Conservation (phyloP, 2,797 vertebrate genomes). For the Alfaro cultratus region DNA sequence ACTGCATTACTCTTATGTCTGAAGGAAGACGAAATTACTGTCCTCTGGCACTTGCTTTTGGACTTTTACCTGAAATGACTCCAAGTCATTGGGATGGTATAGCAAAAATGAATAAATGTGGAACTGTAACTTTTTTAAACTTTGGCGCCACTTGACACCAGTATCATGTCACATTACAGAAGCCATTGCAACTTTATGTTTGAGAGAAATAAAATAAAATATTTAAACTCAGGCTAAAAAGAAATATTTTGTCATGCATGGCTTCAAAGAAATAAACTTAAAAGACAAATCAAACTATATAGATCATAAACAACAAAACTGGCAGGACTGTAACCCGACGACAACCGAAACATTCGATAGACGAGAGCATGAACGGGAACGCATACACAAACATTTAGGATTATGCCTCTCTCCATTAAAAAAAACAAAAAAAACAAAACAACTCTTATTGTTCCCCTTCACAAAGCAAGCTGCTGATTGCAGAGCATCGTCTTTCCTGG, state of each 20-base stretch:
- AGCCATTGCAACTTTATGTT: background rate
- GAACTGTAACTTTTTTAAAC: too few species aligned
- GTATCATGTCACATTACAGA: too few species aligned
- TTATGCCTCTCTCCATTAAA: slow-evolving; percentile 12
- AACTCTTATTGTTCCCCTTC: slow-evolving; percentile 47
- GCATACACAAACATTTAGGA: slow-evolving; percentile 5
- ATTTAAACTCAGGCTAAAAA: background rate
- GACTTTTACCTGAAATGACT: background rate
- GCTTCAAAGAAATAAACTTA: background rate
- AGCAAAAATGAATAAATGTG: background rate
- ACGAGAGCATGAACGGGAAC: background rate
- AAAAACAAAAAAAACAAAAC: background rate
- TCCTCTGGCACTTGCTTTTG: background rate
- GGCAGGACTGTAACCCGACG: background rate
- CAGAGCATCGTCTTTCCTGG: slow-evolving; percentile 47
- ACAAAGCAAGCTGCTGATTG: slow-evolving; percentile 53
- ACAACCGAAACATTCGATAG: slow-evolving; percentile 5
- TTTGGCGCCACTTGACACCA: too few species aligned
- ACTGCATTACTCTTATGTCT: too few species aligned
- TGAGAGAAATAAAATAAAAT: too few species aligned
- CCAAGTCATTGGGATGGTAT: background rate
- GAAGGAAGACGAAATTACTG: background rate
- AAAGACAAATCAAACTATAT: background rate
- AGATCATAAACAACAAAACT: background rate
- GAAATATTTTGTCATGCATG: background rate